phyloP scores from a whole-genome alignment of 2,888 invertebrate species.

The Alitta virens region DNA sequence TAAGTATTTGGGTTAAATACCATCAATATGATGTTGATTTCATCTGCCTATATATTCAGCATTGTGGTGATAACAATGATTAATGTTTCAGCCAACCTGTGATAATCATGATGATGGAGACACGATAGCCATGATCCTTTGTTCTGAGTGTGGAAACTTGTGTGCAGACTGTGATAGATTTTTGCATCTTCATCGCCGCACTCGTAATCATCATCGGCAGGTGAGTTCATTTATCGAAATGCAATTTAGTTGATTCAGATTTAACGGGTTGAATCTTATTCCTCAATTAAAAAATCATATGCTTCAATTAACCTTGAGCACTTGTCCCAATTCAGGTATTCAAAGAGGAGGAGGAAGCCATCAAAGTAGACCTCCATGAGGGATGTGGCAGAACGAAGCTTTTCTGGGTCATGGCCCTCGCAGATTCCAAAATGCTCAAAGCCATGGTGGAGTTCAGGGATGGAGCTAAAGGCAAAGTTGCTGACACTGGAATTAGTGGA shows the following conservation, averaged over 20 bases:
- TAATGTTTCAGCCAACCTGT: constrained; percentile 72
- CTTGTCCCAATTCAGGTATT: constrained; percentile 78
- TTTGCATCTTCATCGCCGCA: constrained; percentile 85
- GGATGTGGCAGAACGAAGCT: constrained; percentile 89
- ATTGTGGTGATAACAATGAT: background rate
- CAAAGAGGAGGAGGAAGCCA: constrained; percentile 94
- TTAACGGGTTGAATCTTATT: no score
- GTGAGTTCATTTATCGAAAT: constrained; percentile 33
- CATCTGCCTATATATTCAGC: no score
- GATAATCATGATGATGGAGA: constrained; percentile 95
- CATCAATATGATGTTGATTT: no score
- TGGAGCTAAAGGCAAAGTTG: constrained; percentile 57
- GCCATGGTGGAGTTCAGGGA: constrained; percentile 78
- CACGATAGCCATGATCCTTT: constrained; percentile 89
- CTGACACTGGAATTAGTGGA: background rate
- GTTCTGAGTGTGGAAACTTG: constrained; percentile 84
- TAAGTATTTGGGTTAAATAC: constrained; percentile 2
- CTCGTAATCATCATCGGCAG: constrained; percentile 81
- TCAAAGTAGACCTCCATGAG: constrained; percentile 93
- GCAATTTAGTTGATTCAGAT: no score
- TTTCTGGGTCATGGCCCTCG: constrained; percentile 89
- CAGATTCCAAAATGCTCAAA: constrained; percentile 89
- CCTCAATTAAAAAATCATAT: no score
- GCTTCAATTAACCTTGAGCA: no score
- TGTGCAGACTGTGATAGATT: constrained; percentile 96